phyloP scores from a whole-genome alignment of 2,888 invertebrate species.

The Tromatobia lineatoria region DNA sequence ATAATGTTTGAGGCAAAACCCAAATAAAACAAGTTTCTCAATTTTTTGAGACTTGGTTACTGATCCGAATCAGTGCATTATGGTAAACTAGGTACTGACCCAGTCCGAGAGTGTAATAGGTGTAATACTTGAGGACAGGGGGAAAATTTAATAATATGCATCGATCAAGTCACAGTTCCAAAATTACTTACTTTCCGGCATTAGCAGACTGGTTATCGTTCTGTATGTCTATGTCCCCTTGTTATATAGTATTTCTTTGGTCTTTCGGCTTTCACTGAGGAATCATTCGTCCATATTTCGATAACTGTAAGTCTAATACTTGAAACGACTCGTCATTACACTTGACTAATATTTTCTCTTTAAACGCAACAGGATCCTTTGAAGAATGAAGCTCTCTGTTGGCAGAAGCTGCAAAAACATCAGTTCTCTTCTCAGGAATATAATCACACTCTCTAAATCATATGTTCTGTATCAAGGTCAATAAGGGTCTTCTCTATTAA shows the following conservation, averaged over 20 bases:
- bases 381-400: not conserved
- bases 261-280: constrained; percentile 7
- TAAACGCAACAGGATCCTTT: not conserved
- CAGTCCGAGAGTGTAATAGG: no score
- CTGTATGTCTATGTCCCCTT: constrained; percentile 32
- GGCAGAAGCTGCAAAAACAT: constrained; percentile 10
- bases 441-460: not conserved
- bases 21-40: no score
- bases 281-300: constrained; percentile 47
- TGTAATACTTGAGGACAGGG: no score
- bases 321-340: constrained; percentile 31
- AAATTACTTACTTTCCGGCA: constrained; percentile 66
- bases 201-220: constrained; percentile 63
- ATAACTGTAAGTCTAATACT: constrained; percentile 18
- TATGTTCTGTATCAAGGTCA: not conserved
- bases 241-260: constrained; percentile 52
- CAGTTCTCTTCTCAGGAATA: not conserved
- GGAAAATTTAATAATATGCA: no score
- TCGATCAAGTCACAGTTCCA: not conserved
- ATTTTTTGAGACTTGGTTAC: no score
- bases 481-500: not conserved
- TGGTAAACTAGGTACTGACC: no score
- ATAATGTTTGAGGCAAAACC: no score
- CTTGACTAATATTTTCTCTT: not conserved
- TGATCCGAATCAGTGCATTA: no score